A percentile compares a stretch with the other conserved stretches of the same genome.
Conservation (phyloP, 2,797 vertebrate species). For the Anguilla megastoma region DNA sequence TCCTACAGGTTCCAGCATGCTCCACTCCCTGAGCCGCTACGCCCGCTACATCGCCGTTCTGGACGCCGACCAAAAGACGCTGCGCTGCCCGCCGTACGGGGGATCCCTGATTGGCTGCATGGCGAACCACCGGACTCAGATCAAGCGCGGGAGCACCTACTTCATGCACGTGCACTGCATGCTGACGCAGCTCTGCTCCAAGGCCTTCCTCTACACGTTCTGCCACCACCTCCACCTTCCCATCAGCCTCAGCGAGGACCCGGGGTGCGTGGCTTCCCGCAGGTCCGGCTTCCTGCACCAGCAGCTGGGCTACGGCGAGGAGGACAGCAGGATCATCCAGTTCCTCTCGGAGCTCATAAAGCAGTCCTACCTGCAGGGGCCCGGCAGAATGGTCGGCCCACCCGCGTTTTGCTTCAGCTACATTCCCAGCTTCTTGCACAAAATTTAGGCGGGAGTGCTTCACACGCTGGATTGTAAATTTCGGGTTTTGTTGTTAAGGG, state of each 20-base stretch:
- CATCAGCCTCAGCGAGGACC: conserved; percentile 73
- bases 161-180: conserved; percentile 86
- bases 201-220: conserved; percentile 91
- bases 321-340: conserved; percentile 86
- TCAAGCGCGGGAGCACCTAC: conserved; percentile 94
- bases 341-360: conserved; percentile 92
- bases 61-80: conserved; percentile 90
- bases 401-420: conserved; percentile 89
- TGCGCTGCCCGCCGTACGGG: conserved; percentile 86
- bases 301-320: conserved; percentile 84
- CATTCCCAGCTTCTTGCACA: conserved; percentile 92
- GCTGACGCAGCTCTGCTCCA: conserved; percentile 85
- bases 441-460: conserved; percentile 77
- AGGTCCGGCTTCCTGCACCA: conserved; percentile 83
- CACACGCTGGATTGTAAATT: neutral
- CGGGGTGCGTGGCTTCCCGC: conserved; percentile 71
- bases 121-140: conserved; percentile 91
- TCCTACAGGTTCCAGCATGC: conserved; percentile 75
- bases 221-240: conserved; percentile 94
- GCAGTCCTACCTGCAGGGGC: conserved; percentile 79
- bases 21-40: conserved; percentile 88
- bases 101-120: conserved; percentile 82
- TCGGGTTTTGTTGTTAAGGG: neutral
- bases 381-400: conserved; percentile 52
- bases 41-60: conserved; percentile 91